A percentile compares a stretch with the other conserved stretches of the same genome.
Evolutionary conservation across 2,113 vertebrate genomes (phyloP).

Genomic region (Hoplias malabaricus): DNA sequence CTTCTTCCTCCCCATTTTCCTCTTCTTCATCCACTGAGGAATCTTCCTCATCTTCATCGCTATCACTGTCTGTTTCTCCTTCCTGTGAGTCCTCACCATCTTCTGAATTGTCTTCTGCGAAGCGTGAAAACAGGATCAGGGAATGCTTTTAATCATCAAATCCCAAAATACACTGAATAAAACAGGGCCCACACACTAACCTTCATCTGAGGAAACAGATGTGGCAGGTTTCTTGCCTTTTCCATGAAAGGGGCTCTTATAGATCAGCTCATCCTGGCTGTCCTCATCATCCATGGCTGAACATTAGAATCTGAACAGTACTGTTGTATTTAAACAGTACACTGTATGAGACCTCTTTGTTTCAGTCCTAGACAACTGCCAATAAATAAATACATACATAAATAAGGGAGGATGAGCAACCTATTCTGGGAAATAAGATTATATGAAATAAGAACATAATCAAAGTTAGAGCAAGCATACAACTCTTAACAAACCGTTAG

Average conservation of each 20-base stretch:
- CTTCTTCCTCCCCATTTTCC: slow-evolving; percentile 68
- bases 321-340: no score
- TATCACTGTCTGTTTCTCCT: slow-evolving; percentile 70
- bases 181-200: background rate
- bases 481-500: no score
- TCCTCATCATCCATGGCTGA: slow-evolving; percentile 89
- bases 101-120: slow-evolving; percentile 75
- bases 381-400: background rate
- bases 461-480: background rate
- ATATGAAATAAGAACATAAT: background rate
- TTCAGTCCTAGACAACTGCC: background rate
- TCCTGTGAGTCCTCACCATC: slow-evolving; percentile 70
- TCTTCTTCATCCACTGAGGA: slow-evolving; percentile 60
- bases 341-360: background rate
- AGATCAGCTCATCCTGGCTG: slow-evolving; percentile 87
- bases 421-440: background rate
- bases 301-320: slow-evolving; percentile 69
- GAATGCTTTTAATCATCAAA: background rate
- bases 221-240: slow-evolving; percentile 70
- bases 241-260: slow-evolving; percentile 68
- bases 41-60: slow-evolving; percentile 67
- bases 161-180: background rate
- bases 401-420: background rate
- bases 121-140: background rate
- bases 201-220: slow-evolving; percentile 75